Base-by-base conservation (phyloP, 1,140 invertebrate genomes). In the Drosophila prosaltans region DNA sequence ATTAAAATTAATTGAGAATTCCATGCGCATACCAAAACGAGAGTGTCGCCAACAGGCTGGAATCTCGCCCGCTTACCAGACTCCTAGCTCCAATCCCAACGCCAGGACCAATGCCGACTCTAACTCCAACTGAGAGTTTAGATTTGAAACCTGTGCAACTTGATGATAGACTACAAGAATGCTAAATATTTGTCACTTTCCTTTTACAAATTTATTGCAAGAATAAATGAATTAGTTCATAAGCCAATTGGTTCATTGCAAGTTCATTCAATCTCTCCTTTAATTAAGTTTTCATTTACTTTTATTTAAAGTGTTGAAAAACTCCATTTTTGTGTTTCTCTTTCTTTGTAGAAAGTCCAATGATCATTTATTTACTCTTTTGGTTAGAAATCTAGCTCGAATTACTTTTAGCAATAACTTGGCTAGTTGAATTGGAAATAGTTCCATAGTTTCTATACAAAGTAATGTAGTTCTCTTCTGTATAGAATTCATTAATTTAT, bases 1-100 rank as follows among this genome's bases (percentile, higher is more conserved):
- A 85, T 85, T 85, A 83, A 85, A 85, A 85, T 75, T 80, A 83
- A 85, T 85, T 81, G 74, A 74, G 68, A 85, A 83, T 85, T 85
- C 81, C 74, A 68, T 74, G 66, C 71, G 69, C 80, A 82, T 82
- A 81, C 74, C 78, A 77, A 77, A 76, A 72, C 60, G 74, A 77
- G 78, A 76, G 79, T 81, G 79, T 80, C 78, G 73, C 79, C 79
- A 74, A 54, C 65, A 77, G 78, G 60, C 70, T 71, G 43, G 51
- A 45, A 51, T 64, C 48, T 16, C 36, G 61, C 54, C 36, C 36
- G 51, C 30, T 24, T 26, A 64, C 16, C 28, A 55, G 43, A 57
- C 48, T 57, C 59, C 59, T 21, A 32, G 45, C 64, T 36, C 39
- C 39, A 40, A 40, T 40, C 10, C 16, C 6, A 24, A 48, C 6